phyloP scores from a whole-genome alignment of 23 tunicate species.

The Styela clava region DNA sequence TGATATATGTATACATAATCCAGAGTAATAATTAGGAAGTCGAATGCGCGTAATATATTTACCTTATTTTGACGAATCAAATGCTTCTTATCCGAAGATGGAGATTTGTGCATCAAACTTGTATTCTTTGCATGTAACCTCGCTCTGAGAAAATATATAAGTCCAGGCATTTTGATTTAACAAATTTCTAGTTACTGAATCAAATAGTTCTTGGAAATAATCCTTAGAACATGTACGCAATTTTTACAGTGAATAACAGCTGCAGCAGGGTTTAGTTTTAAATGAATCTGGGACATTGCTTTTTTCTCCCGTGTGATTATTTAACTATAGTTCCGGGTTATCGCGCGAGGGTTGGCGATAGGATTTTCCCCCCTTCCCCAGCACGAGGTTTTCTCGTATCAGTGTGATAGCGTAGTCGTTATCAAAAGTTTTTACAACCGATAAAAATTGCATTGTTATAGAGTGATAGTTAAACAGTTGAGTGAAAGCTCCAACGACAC shows the following conservation, averaged over 20 bases:
- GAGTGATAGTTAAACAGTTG: background rate
- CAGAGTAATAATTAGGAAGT: too few species aligned
- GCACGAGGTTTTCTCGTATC: background rate
- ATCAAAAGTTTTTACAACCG: background rate
- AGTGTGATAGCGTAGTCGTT: background rate
- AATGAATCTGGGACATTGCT: too few species aligned
- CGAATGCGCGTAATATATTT: too few species aligned
- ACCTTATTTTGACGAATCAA: too few species aligned
- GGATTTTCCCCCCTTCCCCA: background rate
- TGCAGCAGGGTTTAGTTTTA: too few species aligned
- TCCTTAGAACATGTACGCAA: too few species aligned
- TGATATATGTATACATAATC: too few species aligned
- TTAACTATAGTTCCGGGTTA: too few species aligned
- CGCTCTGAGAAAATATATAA: background rate
- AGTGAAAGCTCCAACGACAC: background rate
- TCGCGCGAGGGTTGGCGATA: background rate
- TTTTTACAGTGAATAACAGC: too few species aligned
- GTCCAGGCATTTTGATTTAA: background rate
- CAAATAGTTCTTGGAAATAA: too few species aligned
- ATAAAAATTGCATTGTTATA: background rate
- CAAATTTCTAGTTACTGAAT: too few species aligned
- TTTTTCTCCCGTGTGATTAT: too few species aligned
- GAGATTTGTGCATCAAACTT: background rate
- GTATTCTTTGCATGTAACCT: background rate
- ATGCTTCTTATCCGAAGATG: background rate